Evolutionary conservation across 1,140 invertebrate genomes (phyloP).

Genomic region (Drusus annulatus): DNA sequence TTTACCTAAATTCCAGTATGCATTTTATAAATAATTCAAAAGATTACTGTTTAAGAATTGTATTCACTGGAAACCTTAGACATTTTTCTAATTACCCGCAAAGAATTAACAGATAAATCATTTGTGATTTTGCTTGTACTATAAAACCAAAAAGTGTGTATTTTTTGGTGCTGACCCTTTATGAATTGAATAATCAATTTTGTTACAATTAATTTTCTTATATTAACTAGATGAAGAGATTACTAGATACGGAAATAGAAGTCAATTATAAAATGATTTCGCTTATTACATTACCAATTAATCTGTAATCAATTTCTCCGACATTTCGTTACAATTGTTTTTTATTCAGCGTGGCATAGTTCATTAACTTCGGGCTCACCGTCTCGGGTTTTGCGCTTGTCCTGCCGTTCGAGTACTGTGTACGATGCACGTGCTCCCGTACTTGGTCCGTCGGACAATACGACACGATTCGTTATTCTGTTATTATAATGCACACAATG

Average conservation of each 20-base stretch:
- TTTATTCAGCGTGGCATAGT: not conserved
- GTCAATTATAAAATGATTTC: not conserved
- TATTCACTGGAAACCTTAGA: no score
- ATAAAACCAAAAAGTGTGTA: no score
- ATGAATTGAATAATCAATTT: no score
- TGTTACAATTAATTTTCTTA: no score
- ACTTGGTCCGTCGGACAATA: not conserved
- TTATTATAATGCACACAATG: not conserved
- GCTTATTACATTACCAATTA: not conserved
- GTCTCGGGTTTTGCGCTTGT: not conserved
- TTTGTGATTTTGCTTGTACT: no score
- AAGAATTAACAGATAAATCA: no score
- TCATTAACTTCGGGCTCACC: not conserved
- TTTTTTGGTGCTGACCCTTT: no score
- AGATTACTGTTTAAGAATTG: no score
- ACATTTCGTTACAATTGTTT: not conserved
- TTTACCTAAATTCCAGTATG: no score
- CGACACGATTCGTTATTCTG: slow-evolving; percentile 5
- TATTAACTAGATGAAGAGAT: no score
- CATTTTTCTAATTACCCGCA: no score
- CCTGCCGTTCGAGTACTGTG: not conserved
- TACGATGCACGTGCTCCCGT: not conserved
- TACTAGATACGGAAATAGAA: not conserved
- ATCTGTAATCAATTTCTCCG: not conserved
- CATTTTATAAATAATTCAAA: no score